Percentiles rank a stretch among this genome's conserved stretches.
These are phyloP conservation scores for Abramis brama DNA, from an alignment of 2,113 vertebrate genomes.

Conservation along the genomic window DNA sequence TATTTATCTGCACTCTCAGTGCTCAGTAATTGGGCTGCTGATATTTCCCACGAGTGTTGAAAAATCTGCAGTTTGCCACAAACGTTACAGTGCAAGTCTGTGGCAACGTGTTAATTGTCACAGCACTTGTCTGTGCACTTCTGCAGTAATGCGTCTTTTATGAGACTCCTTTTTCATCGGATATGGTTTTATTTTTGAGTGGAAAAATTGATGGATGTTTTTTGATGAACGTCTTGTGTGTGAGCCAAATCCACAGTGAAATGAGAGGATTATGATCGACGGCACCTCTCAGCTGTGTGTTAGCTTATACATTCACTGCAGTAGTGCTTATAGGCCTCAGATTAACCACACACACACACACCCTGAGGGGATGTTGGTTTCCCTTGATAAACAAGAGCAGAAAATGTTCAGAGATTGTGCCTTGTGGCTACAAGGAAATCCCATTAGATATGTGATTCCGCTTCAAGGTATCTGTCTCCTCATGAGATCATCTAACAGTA, in stretches of 20 bases:
- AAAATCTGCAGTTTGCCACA: slow-evolving; percentile 5
- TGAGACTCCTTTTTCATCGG: background rate
- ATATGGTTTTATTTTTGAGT: background rate
- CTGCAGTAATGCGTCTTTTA: background rate
- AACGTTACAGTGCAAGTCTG: background rate
- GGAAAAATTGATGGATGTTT: background rate
- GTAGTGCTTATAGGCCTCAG: background rate
- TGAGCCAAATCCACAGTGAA: slow-evolving; percentile 10
- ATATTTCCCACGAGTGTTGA: slow-evolving; percentile 2
- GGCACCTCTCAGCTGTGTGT: background rate
- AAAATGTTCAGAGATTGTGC: slow-evolving; percentile 38
- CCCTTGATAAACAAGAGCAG: slow-evolving; percentile 44
- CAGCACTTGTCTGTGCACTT: background rate
- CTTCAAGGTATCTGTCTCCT: slow-evolving; percentile 9
- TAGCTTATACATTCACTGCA: background rate
- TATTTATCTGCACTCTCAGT: background rate
- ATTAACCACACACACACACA: background rate
- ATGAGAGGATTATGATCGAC: slow-evolving; percentile 15
- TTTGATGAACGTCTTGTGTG: slow-evolving; percentile 12
- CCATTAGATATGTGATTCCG: slow-evolving; percentile 9
- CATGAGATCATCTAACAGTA: slow-evolving; percentile 1
- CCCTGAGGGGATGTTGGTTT: slow-evolving; percentile 53
- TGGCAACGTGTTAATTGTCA: background rate
- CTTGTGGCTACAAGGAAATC: slow-evolving; percentile 22
- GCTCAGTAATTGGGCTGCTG: background rate